Evolutionary conservation across 2,888 invertebrate genomes (phyloP).

Genomic region (Ypsolopha sequella): DNA sequence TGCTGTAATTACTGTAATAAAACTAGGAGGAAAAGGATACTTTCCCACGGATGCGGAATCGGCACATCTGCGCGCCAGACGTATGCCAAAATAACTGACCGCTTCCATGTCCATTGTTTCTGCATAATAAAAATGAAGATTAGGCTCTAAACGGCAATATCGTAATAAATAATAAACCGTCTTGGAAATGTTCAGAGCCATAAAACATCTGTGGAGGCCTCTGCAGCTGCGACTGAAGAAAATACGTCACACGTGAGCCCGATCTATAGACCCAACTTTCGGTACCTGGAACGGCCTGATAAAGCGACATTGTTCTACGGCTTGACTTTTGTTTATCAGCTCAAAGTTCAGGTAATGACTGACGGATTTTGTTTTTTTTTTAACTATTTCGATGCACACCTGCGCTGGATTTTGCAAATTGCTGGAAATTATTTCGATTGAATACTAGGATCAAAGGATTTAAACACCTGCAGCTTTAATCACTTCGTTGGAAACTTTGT

Average conservation of each 20-base stretch:
- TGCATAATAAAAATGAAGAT: conserved; percentile 61
- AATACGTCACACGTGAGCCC: conserved; percentile 62
- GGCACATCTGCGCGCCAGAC: conserved; percentile 53
- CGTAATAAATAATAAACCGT: conserved; percentile 65
- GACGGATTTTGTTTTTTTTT: not conserved
- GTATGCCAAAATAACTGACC: conserved; percentile 52
- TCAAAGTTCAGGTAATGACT: not conserved
- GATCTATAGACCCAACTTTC: conserved; percentile 32
- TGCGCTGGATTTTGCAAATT: not conserved
- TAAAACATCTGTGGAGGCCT: conserved; percentile 67
- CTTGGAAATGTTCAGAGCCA: conserved; percentile 64
- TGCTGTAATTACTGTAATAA: not conserved
- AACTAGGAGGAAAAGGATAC: conserved; percentile 16
- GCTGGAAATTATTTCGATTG: too few species aligned
- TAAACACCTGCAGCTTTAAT: too few species aligned
- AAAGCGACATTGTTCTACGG: not conserved
- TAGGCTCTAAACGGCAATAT: conserved; percentile 66
- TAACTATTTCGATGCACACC: not conserved
- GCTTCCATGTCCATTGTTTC: conserved; percentile 62
- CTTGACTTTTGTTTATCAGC: not conserved
- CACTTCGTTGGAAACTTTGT: too few species aligned
- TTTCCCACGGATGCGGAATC: conserved; percentile 45
- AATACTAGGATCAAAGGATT: too few species aligned
- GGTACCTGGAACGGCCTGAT: not conserved
- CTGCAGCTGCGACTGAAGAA: conserved; percentile 58